A percentile compares a stretch with the other conserved stretches of the same genome.
These are phyloP conservation scores for Polypterus bichir DNA, from an alignment of 2,113 vertebrate species.

Conservation along the genomic window DNA sequence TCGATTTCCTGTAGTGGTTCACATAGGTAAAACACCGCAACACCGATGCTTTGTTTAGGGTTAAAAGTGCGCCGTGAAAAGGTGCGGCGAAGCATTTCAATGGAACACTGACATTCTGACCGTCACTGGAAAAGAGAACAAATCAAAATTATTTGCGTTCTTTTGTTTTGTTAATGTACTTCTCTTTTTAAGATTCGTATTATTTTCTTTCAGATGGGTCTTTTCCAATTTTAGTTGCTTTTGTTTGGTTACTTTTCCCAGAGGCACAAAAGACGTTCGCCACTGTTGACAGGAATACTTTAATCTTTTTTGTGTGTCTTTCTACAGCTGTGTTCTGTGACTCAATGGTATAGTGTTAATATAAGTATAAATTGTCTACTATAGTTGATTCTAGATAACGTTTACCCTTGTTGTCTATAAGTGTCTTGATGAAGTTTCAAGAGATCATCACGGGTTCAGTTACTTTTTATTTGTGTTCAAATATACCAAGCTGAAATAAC, in stretches of 20 bases:
- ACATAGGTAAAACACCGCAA: too few relatives aligned
- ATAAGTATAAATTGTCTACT: constrained; percentile 81
- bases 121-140: too few relatives aligned
- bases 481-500: constrained; percentile 66
- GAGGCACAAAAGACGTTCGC: constrained; percentile 89
- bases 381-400: constrained; percentile 80
- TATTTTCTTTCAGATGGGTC: too few relatives aligned
- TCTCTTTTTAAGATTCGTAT: too few relatives aligned
- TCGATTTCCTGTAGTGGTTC: too few relatives aligned
- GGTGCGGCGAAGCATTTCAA: too few relatives aligned
- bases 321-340: constrained; percentile 95
- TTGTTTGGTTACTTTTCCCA: constrained; percentile 34
- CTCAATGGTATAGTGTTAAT: constrained; percentile 96
- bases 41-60: too few relatives aligned
- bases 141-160: too few relatives aligned
- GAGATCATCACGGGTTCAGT: constrained; percentile 66
- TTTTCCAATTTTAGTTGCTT: too few relatives aligned
- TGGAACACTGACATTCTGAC: too few relatives aligned
- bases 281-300: constrained; percentile 75
- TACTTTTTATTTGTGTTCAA: constrained; percentile 56
- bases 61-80: too few relatives aligned
- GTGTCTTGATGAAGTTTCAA: constrained; percentile 79
- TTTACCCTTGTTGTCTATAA: constrained; percentile 78
- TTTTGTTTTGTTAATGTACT: too few relatives aligned
- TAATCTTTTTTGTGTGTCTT: constrained; percentile 85